Base-by-base conservation (phyloP, 23 tunicate species). In the Trididemnum miniatum region DNA sequence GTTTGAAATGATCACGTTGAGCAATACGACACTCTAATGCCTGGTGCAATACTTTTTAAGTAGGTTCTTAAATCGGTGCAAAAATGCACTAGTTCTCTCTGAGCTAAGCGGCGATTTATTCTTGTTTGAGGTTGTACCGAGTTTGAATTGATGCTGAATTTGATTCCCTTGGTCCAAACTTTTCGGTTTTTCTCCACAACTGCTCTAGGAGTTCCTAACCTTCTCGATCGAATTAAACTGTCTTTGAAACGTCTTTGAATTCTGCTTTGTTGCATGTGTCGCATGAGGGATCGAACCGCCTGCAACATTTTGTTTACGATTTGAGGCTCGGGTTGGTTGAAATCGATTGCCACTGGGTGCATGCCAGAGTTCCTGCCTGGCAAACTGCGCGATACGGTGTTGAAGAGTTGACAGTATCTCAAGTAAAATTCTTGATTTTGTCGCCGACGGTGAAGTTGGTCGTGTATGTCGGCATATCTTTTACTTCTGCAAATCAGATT, bases 371-470 rank as follows among this genome's bases (percentile, higher is more conserved):
- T 9, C 15, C 18, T 49, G 12, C 15, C 5, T 24, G 67, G 28
- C 67, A 62, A n/a, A 62, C 67, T 62, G 23, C 26, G 67, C 5
- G 28, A 62, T 12, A 62, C 28, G 28, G 5, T 22, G n/a, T 62
- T 22, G 67, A 62, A 44, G 9, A 44, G n/a, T 62, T 62, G 28
- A 24, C 28, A 22, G 26, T 62, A 20, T 62, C 4, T 20, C 26
- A 62, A 24, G 29, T 24, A 24, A 62, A 62, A 24, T 22, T 22
- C 67, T 62, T 24, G 67, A 20, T 22, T 24, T 24, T 62, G 67
- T 20, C 67, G 67, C 15, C 67, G 67, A 3, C 26, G 15, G 67
- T 62, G 67, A 22, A 62, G 67, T 62, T 62, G 67, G 26, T 62
- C 67, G 5, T 62, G 67, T 18, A 24, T 22, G 29, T 62, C 67